Evolutionary conservation across 53 echinoderm and acorn worm species (phyloP).

Genomic region (Hippasteria phrygiana): DNA sequence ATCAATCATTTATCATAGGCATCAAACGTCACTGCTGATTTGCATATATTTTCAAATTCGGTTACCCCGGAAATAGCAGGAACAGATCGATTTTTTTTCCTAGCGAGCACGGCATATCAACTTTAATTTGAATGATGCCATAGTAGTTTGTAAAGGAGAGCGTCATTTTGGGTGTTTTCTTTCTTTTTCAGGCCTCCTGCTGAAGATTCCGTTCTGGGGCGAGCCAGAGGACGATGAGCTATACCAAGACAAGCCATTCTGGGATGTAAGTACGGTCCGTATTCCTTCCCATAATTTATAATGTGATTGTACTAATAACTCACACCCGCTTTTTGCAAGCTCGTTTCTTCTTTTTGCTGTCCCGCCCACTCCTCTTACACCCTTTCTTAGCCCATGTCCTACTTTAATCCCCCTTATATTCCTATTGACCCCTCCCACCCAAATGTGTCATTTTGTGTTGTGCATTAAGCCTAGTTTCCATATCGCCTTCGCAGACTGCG

Average conservation of each 20-base stretch:
- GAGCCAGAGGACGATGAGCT: conserved; percentile 75
- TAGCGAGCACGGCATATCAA: no score
- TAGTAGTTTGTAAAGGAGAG: neutral
- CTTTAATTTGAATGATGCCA: no score
- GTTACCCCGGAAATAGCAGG: no score
- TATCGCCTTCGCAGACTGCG: no score
- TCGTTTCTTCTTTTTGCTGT: neutral
- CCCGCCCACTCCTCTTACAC: neutral
- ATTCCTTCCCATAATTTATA: conserved; percentile 26
- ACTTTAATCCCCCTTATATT: neutral
- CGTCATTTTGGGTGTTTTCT: neutral
- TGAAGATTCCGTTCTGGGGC: conserved; percentile 82
- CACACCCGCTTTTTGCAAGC: neutral
- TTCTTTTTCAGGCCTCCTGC: conserved; percentile 63
- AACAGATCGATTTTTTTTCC: no score
- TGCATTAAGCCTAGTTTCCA: no score
- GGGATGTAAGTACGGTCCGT: conserved; percentile 93
- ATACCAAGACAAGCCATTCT: conserved; percentile 82
- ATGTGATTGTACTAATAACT: neutral
- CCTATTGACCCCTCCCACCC: no score
- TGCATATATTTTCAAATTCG: no score
- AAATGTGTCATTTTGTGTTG: no score
- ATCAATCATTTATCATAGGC: no score
- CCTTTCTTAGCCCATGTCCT: neutral
- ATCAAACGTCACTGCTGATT: no score